phyloP scores from a whole-genome alignment of 2,113 vertebrate species.

The Callithrix jacchus region DNA sequence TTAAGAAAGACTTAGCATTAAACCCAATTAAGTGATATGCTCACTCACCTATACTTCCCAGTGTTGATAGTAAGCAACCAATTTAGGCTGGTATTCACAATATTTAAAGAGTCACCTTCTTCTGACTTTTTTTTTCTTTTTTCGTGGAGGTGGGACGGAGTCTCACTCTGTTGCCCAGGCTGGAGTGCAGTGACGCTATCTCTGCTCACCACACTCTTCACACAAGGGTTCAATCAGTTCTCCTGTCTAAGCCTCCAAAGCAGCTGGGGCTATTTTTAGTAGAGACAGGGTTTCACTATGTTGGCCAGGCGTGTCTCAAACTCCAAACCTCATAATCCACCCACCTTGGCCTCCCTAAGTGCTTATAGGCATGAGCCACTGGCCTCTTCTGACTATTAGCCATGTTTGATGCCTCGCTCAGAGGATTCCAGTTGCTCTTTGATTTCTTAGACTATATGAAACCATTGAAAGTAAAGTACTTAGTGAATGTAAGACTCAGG shows the following conservation, averaged over 20 bases:
- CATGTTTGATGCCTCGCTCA: not conserved
- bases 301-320: too few species aligned
- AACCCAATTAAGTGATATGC: not conserved
- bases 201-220: too few species aligned
- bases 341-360: too few species aligned
- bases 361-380: too few species aligned
- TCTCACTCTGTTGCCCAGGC: too few species aligned
- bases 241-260: too few species aligned
- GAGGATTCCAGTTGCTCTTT: not conserved
- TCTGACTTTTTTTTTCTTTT: not conserved
- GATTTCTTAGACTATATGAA: not conserved
- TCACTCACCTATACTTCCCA: not conserved
- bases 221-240: too few species aligned
- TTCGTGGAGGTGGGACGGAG: too few species aligned
- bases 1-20: not conserved
- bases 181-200: too few species aligned
- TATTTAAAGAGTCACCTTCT: not conserved
- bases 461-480: not conserved
- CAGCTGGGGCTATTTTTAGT: too few species aligned
- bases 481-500: not conserved
- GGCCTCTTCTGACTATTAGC: not conserved
- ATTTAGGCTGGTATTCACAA: not conserved
- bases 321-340: too few species aligned
- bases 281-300: too few species aligned
- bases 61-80: not conserved